phyloP scores from a whole-genome alignment of 2,113 vertebrate genomes.

The Gorsachius goisagi region DNA sequence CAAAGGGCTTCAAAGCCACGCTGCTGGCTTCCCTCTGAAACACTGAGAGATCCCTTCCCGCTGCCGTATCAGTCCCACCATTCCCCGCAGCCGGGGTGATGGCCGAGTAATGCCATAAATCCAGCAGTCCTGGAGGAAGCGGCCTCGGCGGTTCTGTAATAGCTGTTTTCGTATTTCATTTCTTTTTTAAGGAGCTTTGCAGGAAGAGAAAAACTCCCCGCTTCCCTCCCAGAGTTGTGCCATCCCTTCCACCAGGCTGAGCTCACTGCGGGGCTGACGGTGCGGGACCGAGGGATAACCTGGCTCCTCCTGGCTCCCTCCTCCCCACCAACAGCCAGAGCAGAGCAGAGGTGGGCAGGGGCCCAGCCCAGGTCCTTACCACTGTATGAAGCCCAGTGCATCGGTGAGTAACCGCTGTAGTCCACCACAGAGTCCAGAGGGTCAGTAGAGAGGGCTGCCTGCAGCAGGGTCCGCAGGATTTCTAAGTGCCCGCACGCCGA shows the following conservation, averaged over 20 bases:
- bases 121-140: background rate
- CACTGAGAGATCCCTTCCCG: background rate
- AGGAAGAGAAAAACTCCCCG: background rate
- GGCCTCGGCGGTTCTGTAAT: background rate
- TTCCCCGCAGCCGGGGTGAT: background rate
- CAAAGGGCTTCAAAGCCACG: background rate
- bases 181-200: background rate
- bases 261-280: background rate
- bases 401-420: slow-evolving; percentile 90
- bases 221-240: too few relatives aligned
- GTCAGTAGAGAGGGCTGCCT: slow-evolving; percentile 85
- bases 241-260: background rate
- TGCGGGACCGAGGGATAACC: background rate
- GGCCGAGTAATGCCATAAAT: background rate
- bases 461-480: slow-evolving; percentile 82
- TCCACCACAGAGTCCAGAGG: slow-evolving; percentile 90
- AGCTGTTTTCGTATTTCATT: background rate
- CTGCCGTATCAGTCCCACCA: background rate
- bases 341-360: background rate
- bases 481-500: slow-evolving; percentile 87
- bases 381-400: slow-evolving; percentile 95
- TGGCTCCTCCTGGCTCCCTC: background rate
- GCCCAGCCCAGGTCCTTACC: slow-evolving; percentile 70
- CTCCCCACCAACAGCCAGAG: background rate
- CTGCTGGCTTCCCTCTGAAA: background rate